A percentile compares a stretch with the other conserved stretches of the same genome.
phyloP scores from a whole-genome alignment of 2,888 invertebrate species.

The Drosophila dives region DNA sequence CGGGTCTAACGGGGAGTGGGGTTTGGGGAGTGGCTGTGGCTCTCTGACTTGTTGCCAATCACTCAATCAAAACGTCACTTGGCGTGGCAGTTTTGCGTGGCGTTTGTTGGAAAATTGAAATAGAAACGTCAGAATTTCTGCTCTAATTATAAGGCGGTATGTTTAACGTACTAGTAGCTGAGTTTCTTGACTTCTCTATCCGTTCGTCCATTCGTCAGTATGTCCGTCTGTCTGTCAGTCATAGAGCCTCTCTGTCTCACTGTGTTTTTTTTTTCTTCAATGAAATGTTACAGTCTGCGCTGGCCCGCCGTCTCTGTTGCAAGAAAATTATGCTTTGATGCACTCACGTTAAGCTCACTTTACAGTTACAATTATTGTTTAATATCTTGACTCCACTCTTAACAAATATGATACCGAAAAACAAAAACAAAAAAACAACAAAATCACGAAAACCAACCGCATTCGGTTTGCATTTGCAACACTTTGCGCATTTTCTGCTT shows the following conservation, averaged over 20 bases:
- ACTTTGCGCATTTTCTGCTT: constrained; percentile 61
- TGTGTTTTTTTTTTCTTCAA: constrained; percentile 54
- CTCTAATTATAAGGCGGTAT: constrained; percentile 85
- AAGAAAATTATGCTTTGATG: constrained; percentile 82
- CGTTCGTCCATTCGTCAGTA: constrained; percentile 29
- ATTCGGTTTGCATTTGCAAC: constrained; percentile 61
- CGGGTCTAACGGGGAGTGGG: constrained; percentile 5
- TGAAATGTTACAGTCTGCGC: constrained; percentile 62
- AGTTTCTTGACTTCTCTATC: constrained; percentile 75
- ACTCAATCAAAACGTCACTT: constrained; percentile 84
- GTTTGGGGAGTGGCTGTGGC: constrained; percentile 19
- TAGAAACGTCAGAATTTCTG: constrained; percentile 85
- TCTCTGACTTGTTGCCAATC: constrained; percentile 82
- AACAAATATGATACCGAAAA: constrained; percentile 57
- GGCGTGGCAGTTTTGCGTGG: constrained; percentile 81
- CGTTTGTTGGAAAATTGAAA: constrained; percentile 83
- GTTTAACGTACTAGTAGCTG: constrained; percentile 71
- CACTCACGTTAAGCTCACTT: constrained; percentile 80
- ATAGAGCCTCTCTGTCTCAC: constrained; percentile 18
- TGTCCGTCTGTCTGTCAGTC: constrained; percentile 24
- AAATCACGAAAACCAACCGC: constrained; percentile 32
- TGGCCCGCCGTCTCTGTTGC: constrained; percentile 62
- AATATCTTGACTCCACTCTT: constrained; percentile 71
- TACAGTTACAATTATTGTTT: constrained; percentile 81
- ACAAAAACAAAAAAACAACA: constrained; percentile 26